Evolutionary conservation across 2,888 invertebrate genomes (phyloP).

Genomic region (Mellilla xanthometata): DNA sequence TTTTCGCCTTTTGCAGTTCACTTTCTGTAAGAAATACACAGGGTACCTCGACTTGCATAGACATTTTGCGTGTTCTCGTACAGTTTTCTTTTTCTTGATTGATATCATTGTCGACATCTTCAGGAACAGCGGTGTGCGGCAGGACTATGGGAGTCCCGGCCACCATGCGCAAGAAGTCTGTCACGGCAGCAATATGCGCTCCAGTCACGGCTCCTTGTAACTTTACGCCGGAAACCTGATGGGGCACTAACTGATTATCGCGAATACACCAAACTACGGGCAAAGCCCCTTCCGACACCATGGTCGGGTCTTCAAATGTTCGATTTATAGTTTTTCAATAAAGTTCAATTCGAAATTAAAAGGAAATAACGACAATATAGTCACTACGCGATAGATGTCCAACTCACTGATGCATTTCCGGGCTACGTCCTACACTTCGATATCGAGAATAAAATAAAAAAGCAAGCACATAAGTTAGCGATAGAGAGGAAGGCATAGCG

Average conservation of each 20-base stretch:
- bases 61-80: constrained; percentile 72
- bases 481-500: constrained; percentile 69
- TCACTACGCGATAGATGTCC: constrained; percentile 37
- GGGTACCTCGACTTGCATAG: constrained; percentile 80
- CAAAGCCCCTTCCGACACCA: constrained; percentile 84
- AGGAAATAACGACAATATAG: constrained; percentile 16
- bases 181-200: constrained; percentile 85
- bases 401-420: constrained; percentile 64
- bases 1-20: constrained; percentile 72
- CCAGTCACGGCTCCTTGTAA: constrained; percentile 85
- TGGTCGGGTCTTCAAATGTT: constrained; percentile 60
- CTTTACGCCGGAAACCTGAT: constrained; percentile 85
- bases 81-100: constrained; percentile 71
- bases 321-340: constrained; percentile 30
- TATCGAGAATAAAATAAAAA: constrained; percentile 58
- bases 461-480: constrained; percentile 61
- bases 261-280: constrained; percentile 87
- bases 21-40: constrained; percentile 79
- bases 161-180: constrained; percentile 85
- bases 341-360: constrained; percentile 14
- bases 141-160: constrained; percentile 85
- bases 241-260: constrained; percentile 86
- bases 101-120: constrained; percentile 69
- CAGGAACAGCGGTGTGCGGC: constrained; percentile 68
- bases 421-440: constrained; percentile 59